A percentile compares a stretch with the other conserved stretches of the same genome.
These are phyloP conservation scores for Hormaphis cornu DNA, from an alignment of 1,140 invertebrate species.

Conservation along the genomic window DNA sequence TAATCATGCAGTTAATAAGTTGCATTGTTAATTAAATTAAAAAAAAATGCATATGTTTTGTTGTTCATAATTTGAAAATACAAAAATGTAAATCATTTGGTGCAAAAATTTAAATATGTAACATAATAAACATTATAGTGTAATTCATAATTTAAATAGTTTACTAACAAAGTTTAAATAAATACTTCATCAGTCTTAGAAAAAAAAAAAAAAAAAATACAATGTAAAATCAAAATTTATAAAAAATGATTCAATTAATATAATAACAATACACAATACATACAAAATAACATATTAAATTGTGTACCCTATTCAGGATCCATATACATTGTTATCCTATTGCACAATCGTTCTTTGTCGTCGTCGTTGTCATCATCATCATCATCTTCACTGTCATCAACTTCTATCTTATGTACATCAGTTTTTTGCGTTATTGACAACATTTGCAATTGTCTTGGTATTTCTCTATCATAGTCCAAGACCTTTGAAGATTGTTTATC, in stretches of 20 bases:
- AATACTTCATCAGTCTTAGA: neutral
- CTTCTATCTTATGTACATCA: neutral
- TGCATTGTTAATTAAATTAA: too few species aligned
- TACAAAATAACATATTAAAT: too few species aligned
- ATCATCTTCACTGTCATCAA: neutral
- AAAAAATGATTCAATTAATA: too few species aligned
- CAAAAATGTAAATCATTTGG: too few species aligned
- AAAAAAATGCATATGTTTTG: too few species aligned
- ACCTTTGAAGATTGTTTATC: neutral
- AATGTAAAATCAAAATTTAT: neutral
- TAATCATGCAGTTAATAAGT: too few species aligned
- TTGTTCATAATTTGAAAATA: too few species aligned
- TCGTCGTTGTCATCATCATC: neutral
- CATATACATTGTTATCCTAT: neutral
- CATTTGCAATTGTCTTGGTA: slow-evolving; percentile 16
- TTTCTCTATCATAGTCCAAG: slow-evolving; percentile 20
- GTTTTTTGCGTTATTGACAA: slow-evolving; percentile 3
- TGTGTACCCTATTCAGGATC: neutral
- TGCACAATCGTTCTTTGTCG: slow-evolving; percentile 9
- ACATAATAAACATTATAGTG: too few species aligned
- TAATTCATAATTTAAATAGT: too few species aligned
- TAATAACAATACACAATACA: too few species aligned
- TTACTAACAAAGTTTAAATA: too few species aligned
- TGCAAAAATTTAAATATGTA: too few species aligned
- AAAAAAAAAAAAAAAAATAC: neutral